Evolutionary conservation across 2,797 vertebrate genomes (phyloP).

Genomic region (Odontamblyopus lacepedii): DNA sequence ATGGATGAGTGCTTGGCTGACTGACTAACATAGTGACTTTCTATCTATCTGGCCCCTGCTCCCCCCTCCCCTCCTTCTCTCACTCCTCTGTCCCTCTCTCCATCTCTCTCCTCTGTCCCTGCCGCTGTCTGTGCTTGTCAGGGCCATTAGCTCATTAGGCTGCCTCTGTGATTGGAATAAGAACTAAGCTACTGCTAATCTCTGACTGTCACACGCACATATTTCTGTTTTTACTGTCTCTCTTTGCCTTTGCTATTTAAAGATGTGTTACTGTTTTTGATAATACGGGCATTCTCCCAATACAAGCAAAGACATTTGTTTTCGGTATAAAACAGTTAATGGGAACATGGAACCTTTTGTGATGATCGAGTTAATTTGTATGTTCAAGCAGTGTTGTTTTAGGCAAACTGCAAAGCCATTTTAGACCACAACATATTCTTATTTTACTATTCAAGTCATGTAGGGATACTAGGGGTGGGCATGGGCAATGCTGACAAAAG

Average conservation of each 20-base stretch:
- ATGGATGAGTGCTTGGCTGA: slow-evolving; percentile 46
- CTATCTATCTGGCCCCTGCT: slow-evolving; percentile 39
- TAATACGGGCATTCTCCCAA: background rate
- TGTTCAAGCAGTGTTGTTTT: slow-evolving; percentile 9
- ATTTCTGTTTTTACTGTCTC: slow-evolving; percentile 50
- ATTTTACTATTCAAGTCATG: background rate
- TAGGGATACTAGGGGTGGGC: too few relatives aligned
- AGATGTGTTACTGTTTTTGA: slow-evolving; percentile 28
- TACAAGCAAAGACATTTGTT: background rate
- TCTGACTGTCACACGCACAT: slow-evolving; percentile 49
- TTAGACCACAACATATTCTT: background rate
- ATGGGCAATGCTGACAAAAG: too few relatives aligned
- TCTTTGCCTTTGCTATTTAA: slow-evolving; percentile 52
- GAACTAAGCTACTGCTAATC: slow-evolving; percentile 63
- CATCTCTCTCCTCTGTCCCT: slow-evolving; percentile 45
- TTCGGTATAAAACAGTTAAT: slow-evolving; percentile 15
- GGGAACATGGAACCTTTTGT: background rate
- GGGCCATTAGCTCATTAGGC: slow-evolving; percentile 73
- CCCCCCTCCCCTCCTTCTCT: slow-evolving; percentile 13
- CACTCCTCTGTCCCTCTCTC: background rate
- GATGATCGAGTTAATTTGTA: slow-evolving; percentile 3
- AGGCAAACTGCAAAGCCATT: background rate
- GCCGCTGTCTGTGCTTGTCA: slow-evolving; percentile 68
- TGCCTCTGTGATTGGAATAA: slow-evolving; percentile 72
- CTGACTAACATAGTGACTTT: slow-evolving; percentile 58